Evolutionary conservation across 2,888 invertebrate genomes (phyloP), one percentile per base, ranked within the genome.

Genomic region (Cryptus viduatorius): DNA sequence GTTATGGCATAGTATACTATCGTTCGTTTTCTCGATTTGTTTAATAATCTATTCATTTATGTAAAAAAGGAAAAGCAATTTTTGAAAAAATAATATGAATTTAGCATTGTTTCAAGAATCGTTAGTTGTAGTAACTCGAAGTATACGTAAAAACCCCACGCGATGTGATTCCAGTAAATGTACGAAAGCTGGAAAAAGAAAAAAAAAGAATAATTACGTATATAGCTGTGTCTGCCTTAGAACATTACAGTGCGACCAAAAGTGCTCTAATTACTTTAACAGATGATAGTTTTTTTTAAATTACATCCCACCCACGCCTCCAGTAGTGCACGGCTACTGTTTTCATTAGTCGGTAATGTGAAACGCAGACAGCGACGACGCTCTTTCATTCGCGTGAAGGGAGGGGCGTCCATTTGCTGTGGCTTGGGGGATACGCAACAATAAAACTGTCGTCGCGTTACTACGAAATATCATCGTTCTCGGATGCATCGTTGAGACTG

Each of bases 331-430:
- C 37, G 50, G 29, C 46, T 82, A 44, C 46, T 82, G 81, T 84
- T 86, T 82, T 86, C 79, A 82, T 82, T 78, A 68, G 82, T 16
- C 71, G 72, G 83, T 84, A 82, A 84, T 86, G 84, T 82, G 77
- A 84, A 86, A 79, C 77, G 64, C 86, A 86, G 81, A 72, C 72
- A 46, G 61, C 72, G 16, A 8, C 37, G 46, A 19, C 48, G 71
- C 29, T 16, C 24, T 65, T 65, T 71, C 65, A 69, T 68, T 71
- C 65, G 56, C 75, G 75, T 65, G 68, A 78, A 50, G 61, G 37
- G 37, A 37, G 37, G 5, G 37, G 37, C 71, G 59, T 78, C 59
- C 44, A 68, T 59, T 78, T 78, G 67, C 68, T 56, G 53, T 67
- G 67, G 24, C 53, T 14, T 31, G 56, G 0, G 72, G 44, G 44